These are phyloP conservation scores for Opisthocomus hoazin DNA, from an alignment of 2,113 vertebrate genomes.

Conservation along the genomic window DNA sequence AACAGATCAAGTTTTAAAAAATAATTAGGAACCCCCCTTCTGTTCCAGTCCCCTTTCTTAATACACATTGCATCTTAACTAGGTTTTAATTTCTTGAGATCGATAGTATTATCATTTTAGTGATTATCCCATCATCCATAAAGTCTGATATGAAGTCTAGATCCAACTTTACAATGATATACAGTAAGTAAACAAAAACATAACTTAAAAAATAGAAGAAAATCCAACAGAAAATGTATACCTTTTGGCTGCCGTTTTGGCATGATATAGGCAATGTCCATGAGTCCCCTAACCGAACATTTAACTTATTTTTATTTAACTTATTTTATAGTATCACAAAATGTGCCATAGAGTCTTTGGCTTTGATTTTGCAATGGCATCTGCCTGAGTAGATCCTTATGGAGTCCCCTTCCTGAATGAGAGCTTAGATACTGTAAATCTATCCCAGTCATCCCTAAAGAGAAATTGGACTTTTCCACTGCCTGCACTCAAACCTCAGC, in stretches of 20 bases:
- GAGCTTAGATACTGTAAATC: constrained; percentile 41
- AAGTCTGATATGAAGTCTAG: neutral
- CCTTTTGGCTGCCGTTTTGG: neutral
- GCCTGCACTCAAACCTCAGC: constrained; percentile 17
- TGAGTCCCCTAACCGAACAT: neutral
- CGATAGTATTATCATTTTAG: neutral
- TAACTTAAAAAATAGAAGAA: neutral
- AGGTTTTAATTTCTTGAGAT: neutral
- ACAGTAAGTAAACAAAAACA: neutral
- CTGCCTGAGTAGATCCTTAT: constrained; percentile 48
- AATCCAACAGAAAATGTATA: neutral
- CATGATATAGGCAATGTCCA: neutral
- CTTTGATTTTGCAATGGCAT: constrained; percentile 12
- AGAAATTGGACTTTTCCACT: constrained; percentile 48
- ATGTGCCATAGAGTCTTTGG: constrained; percentile 16
- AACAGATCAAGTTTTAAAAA: neutral
- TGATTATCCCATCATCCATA: neutral
- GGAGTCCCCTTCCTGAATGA: constrained; percentile 18
- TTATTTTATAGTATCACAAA: neutral
- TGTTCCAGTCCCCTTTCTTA: neutral
- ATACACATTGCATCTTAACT: neutral
- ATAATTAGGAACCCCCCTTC: neutral
- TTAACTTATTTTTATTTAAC: constrained; percentile 17
- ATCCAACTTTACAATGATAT: neutral
- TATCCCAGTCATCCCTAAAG: constrained; percentile 41